Conservation (phyloP, 2,888 invertebrate species). For the Scelioninae gen. 1 region DNA sequence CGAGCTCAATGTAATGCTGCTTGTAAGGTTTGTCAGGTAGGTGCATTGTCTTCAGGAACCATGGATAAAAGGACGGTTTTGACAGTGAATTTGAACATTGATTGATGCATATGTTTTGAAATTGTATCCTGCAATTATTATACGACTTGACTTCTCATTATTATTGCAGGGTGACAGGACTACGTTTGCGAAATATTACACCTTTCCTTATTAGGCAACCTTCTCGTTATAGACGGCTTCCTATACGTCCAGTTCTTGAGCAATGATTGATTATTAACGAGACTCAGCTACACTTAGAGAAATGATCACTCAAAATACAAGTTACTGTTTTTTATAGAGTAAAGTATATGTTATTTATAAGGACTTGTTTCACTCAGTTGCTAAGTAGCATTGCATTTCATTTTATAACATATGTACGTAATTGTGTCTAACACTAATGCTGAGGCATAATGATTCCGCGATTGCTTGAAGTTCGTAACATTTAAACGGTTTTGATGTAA, state of each 20-base stretch:
- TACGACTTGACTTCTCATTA: slow-evolving; percentile 56
- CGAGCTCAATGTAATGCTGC: not conserved
- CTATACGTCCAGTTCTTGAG: slow-evolving; percentile 54
- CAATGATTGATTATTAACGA: slow-evolving; percentile 64
- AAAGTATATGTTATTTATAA: slow-evolving; percentile 24
- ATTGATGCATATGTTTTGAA: slow-evolving; percentile 56
- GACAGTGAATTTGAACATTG: slow-evolving; percentile 41
- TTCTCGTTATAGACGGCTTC: slow-evolving; percentile 59
- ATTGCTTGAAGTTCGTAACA: not conserved
- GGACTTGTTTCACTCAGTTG: slow-evolving; percentile 1
- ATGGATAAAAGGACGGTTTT: slow-evolving; percentile 17
- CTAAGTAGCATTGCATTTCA: slow-evolving; percentile 20
- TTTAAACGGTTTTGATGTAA: not conserved
- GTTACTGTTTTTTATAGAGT: slow-evolving; percentile 37
- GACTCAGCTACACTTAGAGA: slow-evolving; percentile 46
- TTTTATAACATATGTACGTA: not conserved
- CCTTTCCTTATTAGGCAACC: slow-evolving; percentile 62
- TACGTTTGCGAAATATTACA: slow-evolving; percentile 64
- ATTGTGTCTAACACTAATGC: not conserved
- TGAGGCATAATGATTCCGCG: not conserved
- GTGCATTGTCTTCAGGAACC: slow-evolving; percentile 21
- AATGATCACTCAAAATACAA: slow-evolving; percentile 47
- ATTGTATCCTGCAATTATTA: slow-evolving; percentile 55
- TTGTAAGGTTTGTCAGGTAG: not conserved
- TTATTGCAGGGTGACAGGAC: slow-evolving; percentile 61